Percentiles rank a stretch among this genome's conserved stretches.
phyloP scores from a whole-genome alignment of 2,797 vertebrate genomes.

The Macrochelys suwanniensis region DNA sequence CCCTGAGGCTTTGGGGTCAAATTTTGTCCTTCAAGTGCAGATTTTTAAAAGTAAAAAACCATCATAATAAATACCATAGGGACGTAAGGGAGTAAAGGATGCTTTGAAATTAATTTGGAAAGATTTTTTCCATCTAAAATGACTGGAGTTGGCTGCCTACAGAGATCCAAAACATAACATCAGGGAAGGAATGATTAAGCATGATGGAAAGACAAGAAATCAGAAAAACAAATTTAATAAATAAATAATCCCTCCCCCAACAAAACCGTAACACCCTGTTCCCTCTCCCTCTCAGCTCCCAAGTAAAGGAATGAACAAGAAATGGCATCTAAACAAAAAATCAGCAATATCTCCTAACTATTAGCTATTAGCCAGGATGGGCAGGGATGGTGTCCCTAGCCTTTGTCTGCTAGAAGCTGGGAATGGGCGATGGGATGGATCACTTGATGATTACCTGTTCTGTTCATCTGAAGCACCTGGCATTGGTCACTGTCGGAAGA shows the following conservation, averaged over 20 bases:
- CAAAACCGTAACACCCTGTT: constrained; percentile 12
- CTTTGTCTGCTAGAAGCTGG: too few relatives aligned
- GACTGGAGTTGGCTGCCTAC: neutral
- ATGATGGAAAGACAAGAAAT: neutral
- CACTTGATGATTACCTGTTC: too few relatives aligned
- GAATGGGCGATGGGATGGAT: too few relatives aligned
- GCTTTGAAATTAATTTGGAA: constrained; percentile 62
- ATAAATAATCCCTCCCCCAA: neutral
- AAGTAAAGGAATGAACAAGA: neutral
- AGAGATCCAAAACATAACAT: constrained; percentile 3
- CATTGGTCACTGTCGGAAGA: too few relatives aligned
- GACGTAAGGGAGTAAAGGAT: constrained; percentile 71
- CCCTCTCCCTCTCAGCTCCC: neutral
- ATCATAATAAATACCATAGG: constrained; percentile 52
- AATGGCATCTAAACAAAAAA: neutral
- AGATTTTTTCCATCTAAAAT: constrained; percentile 52
- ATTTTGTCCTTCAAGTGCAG: constrained; percentile 57
- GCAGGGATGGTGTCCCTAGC: too few relatives aligned
- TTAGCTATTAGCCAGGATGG: too few relatives aligned
- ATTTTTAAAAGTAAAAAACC: constrained; percentile 28
- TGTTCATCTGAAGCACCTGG: too few relatives aligned
- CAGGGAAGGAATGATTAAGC: neutral
- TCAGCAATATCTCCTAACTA: constrained; percentile 16
- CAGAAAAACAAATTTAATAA: neutral
- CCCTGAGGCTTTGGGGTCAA: constrained; percentile 62